Conservation (phyloP, 1,140 invertebrate genomes). For the Spodoptera litura region DNA sequence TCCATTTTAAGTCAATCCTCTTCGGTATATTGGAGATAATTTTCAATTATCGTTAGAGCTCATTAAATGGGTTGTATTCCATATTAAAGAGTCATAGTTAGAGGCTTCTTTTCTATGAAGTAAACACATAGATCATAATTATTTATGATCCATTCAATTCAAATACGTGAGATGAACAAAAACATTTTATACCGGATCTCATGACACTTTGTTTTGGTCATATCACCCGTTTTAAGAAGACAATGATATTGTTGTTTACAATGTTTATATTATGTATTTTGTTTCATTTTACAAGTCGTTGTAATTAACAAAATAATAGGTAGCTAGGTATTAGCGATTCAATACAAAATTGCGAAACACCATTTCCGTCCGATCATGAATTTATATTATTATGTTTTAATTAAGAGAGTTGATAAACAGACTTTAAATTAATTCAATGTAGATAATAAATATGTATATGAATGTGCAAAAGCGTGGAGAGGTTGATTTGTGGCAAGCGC, state of each 20-base stretch:
- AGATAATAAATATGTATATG: constrained; percentile 39
- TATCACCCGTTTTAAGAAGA: constrained; percentile 7
- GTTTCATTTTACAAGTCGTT: background rate
- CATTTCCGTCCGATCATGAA: background rate
- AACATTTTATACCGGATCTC: constrained; percentile 30
- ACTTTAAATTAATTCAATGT: constrained; percentile 13
- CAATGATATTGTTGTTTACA: background rate
- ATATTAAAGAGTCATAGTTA: too few relatives aligned
- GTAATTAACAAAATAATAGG: background rate
- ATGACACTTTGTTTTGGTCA: constrained; percentile 32
- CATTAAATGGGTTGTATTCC: too few relatives aligned
- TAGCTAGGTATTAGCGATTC: background rate
- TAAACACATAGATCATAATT: too few relatives aligned
- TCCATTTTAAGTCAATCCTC: background rate
- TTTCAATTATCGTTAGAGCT: background rate
- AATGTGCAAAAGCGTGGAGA: constrained; percentile 29
- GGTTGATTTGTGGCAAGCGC: constrained; percentile 68
- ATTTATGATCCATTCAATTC: constrained; percentile 3
- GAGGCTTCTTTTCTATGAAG: too few relatives aligned
- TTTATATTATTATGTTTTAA: constrained; percentile 13
- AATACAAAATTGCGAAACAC: constrained; percentile 1
- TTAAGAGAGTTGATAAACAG: constrained; percentile 5
- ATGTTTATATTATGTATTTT: constrained; percentile 3
- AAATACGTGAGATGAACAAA: constrained; percentile 16
- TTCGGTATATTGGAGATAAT: background rate